Base-by-base conservation (phyloP, 2,888 invertebrate genomes). In the Drosophila colorata region DNA sequence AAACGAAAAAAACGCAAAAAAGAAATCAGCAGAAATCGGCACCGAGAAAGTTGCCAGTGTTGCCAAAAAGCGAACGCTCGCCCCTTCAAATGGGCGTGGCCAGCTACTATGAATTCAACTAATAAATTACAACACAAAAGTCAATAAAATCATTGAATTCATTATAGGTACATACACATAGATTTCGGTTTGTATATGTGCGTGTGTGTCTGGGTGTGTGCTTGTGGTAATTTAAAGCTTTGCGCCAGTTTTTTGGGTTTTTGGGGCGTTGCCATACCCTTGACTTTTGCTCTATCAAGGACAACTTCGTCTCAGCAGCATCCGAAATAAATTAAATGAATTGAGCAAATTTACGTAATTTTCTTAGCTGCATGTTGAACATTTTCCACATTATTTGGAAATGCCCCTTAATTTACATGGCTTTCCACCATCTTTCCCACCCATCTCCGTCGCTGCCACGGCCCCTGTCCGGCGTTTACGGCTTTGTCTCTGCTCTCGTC, bases 61-160 rank as follows among this genome's bases (percentile, higher is more conserved):
- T 78, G 72, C 77, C 71, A 71, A 86, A 69, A 72, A 48, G 23
- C 43, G 43, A 43, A 35, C 63, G 16, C 31, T 69, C 69, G 69
- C 69, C 68, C 69, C 51, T 4, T 66, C 14, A 52, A 49, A 28
- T 33, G 71, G 80, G 83, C 80, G 86, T 83, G 53, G 53, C 48
- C 48, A 14, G 35, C 46, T 44, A 38, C 52, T 47, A 70, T 18
- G 33, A 74, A 71, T 68, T 63, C 53, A 40, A 67, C 81, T 78
- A 87, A 87, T 84, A 88, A 84, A 87, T 84, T 85, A 78, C 72
- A 68, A 68, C 61, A 80, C 64, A 69, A 84, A 78, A 81, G 74
- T 82, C 87, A 88, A 82, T 76, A 84, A 82, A 87, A 79, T 78
- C 83, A 84, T 55, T 74, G 82, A 82, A 86, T 87, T 87, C 88